Evolutionary conservation across 30 jellyfish, hydroid and myxozoan genomes (phyloP).

Genomic region (Hydra vulgaris): DNA sequence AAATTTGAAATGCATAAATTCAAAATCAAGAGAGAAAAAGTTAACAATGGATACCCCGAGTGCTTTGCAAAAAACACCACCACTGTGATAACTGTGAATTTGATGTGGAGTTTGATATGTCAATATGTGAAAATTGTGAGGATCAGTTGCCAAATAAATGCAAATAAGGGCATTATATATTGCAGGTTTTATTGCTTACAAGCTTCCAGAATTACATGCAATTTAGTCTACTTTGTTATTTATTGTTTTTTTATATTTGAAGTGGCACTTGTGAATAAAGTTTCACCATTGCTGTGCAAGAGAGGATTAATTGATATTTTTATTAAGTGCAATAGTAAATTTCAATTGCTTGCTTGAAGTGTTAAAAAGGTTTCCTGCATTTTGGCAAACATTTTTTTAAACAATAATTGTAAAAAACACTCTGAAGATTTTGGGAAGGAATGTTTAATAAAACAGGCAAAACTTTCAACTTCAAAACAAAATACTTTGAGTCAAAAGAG

Average conservation of each 20-base stretch:
- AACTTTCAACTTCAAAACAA: no score
- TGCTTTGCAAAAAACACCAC: background rate
- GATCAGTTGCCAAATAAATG: background rate
- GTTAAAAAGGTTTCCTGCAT: no score
- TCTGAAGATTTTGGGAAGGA: no score
- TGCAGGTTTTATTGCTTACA: background rate
- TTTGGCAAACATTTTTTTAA: no score
- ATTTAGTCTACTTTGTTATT: background rate
- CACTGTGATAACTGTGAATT: background rate
- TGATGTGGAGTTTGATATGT: background rate
- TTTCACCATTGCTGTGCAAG: background rate
- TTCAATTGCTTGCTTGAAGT: no score
- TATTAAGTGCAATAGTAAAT: no score
- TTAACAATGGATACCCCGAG: background rate
- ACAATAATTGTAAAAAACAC: no score
- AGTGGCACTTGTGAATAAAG: background rate
- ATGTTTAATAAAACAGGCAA: no score
- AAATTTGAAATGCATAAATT: background rate
- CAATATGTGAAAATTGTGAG: background rate
- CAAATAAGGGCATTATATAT: background rate
- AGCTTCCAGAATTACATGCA: background rate
- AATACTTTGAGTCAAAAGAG: no score
- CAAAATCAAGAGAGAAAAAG: background rate
- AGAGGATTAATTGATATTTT: no score
- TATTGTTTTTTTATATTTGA: background rate